phyloP scores from a whole-genome alignment of 2,888 invertebrate genomes.

The Cordilura impudica region DNA sequence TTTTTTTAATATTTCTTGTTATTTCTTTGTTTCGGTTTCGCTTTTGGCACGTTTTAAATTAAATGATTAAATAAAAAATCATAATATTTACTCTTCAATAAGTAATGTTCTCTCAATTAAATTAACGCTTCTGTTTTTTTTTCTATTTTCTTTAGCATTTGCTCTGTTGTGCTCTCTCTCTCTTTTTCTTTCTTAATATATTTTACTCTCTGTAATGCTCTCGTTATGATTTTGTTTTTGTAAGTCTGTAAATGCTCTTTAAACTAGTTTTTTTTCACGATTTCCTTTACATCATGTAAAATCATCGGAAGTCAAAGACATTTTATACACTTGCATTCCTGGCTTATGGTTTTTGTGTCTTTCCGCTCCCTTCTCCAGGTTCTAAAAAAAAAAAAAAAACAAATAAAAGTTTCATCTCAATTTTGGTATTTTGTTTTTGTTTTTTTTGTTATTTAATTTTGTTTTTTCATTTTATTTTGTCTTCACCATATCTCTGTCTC shows the following conservation, averaged over 20 bases:
- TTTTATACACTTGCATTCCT: slow-evolving; percentile 52
- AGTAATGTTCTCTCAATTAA: slow-evolving; percentile 55
- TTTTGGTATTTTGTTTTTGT: slow-evolving; percentile 38
- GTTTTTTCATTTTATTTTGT: too few relatives aligned
- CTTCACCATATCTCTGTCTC: neutral
- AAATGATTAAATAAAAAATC: slow-evolving; percentile 55
- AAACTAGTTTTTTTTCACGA: slow-evolving; percentile 10
- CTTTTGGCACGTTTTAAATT: slow-evolving; percentile 59
- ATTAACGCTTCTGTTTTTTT: slow-evolving; percentile 49
- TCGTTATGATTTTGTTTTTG: slow-evolving; percentile 1
- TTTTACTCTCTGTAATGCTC: neutral
- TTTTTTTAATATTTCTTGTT: neutral
- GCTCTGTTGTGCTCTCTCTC: neutral
- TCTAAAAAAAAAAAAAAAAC: neutral
- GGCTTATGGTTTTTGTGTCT: neutral
- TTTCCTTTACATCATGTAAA: slow-evolving; percentile 49
- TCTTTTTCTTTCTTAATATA: neutral
- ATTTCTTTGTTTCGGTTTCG: slow-evolving; percentile 24
- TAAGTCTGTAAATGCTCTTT: slow-evolving; percentile 33
- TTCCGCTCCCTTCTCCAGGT: neutral
- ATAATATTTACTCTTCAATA: slow-evolving; percentile 58
- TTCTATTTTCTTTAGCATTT: too few relatives aligned
- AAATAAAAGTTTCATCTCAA: slow-evolving; percentile 32
- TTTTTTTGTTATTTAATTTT: neutral
- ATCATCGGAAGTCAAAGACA: slow-evolving; percentile 53